Percentiles rank a stretch among this genome's conserved stretches.
Conservation (phyloP, 23 tunicate genomes). For the Ciona savignyi region DNA sequence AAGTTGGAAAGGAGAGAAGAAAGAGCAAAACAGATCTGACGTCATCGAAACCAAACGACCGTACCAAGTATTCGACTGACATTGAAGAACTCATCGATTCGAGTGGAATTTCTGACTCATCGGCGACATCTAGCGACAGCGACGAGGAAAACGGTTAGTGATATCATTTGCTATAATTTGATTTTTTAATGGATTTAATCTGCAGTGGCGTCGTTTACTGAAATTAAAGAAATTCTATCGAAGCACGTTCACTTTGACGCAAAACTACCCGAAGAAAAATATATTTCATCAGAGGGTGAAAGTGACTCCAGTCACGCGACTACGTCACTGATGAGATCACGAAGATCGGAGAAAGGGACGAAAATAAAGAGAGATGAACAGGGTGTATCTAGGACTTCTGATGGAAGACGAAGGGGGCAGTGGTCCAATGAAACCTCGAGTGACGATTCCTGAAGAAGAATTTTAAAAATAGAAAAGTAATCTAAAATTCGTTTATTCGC, state of each 20-base stretch:
- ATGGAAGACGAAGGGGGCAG: too few relatives aligned
- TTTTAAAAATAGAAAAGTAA: too few relatives aligned
- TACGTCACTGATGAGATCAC: not conserved
- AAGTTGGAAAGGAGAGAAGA: constrained; percentile 17
- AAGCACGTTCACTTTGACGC: constrained; percentile 1
- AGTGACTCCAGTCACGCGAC: not conserved
- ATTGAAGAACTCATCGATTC: constrained; percentile 44
- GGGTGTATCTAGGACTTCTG: too few relatives aligned
- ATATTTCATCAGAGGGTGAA: not conserved
- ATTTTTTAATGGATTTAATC: not conserved
- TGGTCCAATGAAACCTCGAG: too few relatives aligned
- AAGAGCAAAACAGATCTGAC: constrained; percentile 8
- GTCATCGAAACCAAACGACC: not conserved
- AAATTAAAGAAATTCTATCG: not conserved
- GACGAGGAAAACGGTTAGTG: constrained; percentile 21
- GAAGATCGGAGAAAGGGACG: not conserved
- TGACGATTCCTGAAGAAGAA: too few relatives aligned
- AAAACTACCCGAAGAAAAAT: not conserved
- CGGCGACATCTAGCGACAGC: constrained; percentile 17
- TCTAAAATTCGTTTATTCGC: too few relatives aligned
- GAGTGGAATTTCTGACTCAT: constrained; percentile 90
- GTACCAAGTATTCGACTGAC: not conserved
- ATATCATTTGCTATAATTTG: too few relatives aligned
- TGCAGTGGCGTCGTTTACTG: not conserved
- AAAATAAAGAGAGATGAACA: too few relatives aligned